These are phyloP conservation scores for Periophthalmus magnuspinnatus DNA, from an alignment of 2,797 vertebrate genomes.

Conservation along the genomic window DNA sequence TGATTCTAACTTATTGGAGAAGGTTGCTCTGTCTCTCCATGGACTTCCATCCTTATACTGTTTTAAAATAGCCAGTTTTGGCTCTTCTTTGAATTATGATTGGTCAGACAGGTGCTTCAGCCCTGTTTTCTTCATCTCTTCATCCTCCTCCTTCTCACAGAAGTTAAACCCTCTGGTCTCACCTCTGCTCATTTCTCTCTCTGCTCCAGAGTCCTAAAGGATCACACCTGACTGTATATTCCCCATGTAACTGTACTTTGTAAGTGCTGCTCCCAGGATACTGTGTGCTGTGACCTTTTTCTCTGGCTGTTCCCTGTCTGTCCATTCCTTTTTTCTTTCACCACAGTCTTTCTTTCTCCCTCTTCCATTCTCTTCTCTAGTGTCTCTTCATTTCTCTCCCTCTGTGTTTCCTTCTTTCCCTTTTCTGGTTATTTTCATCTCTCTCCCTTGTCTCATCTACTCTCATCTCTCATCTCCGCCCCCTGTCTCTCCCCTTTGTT, in stretches of 20 bases:
- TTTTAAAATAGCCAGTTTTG: neutral
- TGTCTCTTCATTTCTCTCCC: no score
- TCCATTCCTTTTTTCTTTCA: neutral
- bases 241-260: conserved; percentile 90
- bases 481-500: no score
- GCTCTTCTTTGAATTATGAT: neutral
- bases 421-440: no score
- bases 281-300: conserved; percentile 53
- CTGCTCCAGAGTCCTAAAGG: conserved; percentile 97
- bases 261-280: conserved; percentile 81
- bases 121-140: conserved; percentile 4
- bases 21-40: no score
- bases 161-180: conserved; percentile 49
- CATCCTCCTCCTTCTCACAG: conserved; percentile 19
- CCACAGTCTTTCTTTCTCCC: neutral
- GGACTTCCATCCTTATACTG: no score
- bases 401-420: no score
- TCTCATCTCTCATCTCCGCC: neutral
- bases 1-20: no score
- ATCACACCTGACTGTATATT: conserved; percentile 85
- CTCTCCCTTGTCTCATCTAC: neutral
- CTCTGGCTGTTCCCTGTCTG: neutral
- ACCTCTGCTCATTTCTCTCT: conserved; percentile 66
- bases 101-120: neutral
- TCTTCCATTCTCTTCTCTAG: neutral